Percentiles rank a stretch among this genome's conserved stretches.
Evolutionary conservation across 2,797 vertebrate genomes (phyloP).

Genomic region (Antennarius maculatus): DNA sequence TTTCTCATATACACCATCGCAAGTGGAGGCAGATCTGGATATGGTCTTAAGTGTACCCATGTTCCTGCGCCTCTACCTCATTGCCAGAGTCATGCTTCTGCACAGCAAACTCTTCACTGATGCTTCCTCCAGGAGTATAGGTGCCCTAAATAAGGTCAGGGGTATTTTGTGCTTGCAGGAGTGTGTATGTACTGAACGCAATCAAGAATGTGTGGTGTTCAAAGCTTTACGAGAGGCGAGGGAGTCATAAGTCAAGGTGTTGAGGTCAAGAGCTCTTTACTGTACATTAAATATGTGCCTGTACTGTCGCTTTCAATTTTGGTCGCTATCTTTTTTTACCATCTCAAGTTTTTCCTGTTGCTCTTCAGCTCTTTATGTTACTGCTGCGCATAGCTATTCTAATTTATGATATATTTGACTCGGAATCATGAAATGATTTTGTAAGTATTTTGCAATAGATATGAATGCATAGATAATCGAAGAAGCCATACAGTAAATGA

Average conservation of each 20-base stretch:
- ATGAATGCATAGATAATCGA: conserved; percentile 17
- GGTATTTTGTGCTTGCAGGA: neutral
- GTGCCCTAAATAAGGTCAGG: conserved; percentile 95
- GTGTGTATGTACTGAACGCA: conserved; percentile 10
- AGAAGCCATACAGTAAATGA: conserved; percentile 31
- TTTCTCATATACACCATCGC: conserved; percentile 92
- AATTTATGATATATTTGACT: conserved; percentile 58
- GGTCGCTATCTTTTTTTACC: conserved; percentile 28
- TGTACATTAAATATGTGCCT: conserved; percentile 51
- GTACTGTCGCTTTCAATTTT: conserved; percentile 33
- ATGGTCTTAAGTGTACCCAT: conserved; percentile 98
- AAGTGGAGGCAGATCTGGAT: conserved; percentile 96
- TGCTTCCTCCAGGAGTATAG: conserved; percentile 98
- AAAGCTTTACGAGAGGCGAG: conserved; percentile 27
- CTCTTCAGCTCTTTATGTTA: conserved; percentile 37
- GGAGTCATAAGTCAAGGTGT: conserved; percentile 24
- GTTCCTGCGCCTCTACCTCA: conserved; percentile 98
- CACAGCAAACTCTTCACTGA: conserved; percentile 99
- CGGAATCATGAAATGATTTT: conserved; percentile 51
- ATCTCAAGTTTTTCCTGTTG: conserved; percentile 26
- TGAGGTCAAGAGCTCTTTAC: conserved; percentile 60
- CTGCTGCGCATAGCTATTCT: conserved; percentile 40
- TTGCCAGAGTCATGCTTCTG: conserved; percentile 96
- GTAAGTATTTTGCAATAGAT: conserved; percentile 40
- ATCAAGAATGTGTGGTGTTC: conserved; percentile 8